Conservation (phyloP, 2,888 invertebrate species). For the Flexamia atlantica region DNA sequence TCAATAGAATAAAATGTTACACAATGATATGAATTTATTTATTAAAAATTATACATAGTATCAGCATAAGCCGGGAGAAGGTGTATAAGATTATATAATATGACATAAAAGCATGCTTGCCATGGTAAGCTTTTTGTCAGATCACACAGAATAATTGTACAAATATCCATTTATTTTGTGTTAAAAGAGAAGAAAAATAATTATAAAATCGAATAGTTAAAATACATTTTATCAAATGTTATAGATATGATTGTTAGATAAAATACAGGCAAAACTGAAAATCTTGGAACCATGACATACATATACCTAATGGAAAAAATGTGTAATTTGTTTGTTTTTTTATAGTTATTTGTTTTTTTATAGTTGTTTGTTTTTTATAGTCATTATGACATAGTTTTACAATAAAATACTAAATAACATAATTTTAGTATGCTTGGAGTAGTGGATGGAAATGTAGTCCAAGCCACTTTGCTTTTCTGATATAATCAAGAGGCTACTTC, state of each 20-base stretch:
- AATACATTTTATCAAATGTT: slow-evolving; percentile 22
- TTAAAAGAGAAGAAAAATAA: background rate
- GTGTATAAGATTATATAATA: background rate
- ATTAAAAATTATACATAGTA: slow-evolving; percentile 49
- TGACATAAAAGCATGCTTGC: slow-evolving; percentile 21
- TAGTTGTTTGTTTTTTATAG: too few relatives aligned
- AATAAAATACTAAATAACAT: too few relatives aligned
- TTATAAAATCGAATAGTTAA: background rate
- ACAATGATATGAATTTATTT: slow-evolving; percentile 31
- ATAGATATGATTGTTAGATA: slow-evolving; percentile 30
- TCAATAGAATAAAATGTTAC: background rate
- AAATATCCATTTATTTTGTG: slow-evolving; percentile 12
- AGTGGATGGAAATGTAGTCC: too few relatives aligned
- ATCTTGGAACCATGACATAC: background rate
- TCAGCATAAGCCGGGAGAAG: slow-evolving; percentile 32
- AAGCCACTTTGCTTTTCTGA: too few relatives aligned
- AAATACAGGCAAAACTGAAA: slow-evolving; percentile 5
- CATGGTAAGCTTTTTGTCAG: background rate
- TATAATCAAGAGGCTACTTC: too few relatives aligned
- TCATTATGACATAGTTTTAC: too few relatives aligned
- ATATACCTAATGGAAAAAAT: background rate
- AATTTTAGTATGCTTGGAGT: too few relatives aligned
- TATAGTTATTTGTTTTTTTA: too few relatives aligned
- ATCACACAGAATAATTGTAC: slow-evolving; percentile 31
- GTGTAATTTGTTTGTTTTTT: background rate